Conservation (phyloP, 2,113 vertebrate genomes). For the Sander vitreus region DNA sequence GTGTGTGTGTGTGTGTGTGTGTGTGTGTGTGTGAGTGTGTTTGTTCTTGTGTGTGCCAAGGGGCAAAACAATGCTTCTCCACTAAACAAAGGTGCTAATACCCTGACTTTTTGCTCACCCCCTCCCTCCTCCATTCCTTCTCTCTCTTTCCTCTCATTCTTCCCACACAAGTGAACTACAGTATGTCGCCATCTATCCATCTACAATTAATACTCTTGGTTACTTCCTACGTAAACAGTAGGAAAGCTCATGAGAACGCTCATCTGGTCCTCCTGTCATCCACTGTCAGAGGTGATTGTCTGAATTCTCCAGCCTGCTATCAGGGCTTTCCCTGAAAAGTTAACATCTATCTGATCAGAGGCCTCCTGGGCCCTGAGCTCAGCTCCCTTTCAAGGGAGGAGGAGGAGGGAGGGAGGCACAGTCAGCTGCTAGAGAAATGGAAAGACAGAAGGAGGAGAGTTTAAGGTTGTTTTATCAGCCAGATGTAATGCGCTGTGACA, state of each 20-base stretch:
- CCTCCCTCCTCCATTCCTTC: slow-evolving; percentile 19
- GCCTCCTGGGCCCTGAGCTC: slow-evolving; percentile 66
- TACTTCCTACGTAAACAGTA: background rate
- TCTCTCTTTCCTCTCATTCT: slow-evolving; percentile 23
- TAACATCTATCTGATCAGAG: slow-evolving; percentile 64
- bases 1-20: too few species aligned
- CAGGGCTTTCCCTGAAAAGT: slow-evolving; percentile 60
- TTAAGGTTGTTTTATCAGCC: slow-evolving; percentile 67
- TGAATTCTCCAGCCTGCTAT: slow-evolving; percentile 53
- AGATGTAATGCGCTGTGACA: slow-evolving; percentile 78
- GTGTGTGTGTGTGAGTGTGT: slow-evolving; percentile 24
- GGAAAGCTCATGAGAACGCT: background rate
- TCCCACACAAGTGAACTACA: background rate
- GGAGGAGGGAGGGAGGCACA: slow-evolving; percentile 26
- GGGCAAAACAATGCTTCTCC: slow-evolving; percentile 70
- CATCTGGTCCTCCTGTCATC: slow-evolving; percentile 29
- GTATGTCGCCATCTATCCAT: background rate
- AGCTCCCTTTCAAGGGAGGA: slow-evolving; percentile 46
- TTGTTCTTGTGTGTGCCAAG: slow-evolving; percentile 43
- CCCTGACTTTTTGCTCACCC: slow-evolving; percentile 66
- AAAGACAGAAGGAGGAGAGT: slow-evolving; percentile 38
- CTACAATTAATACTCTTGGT: background rate
- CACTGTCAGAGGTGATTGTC: slow-evolving; percentile 51
- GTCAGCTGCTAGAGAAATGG: slow-evolving; percentile 29
- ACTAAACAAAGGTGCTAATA: slow-evolving; percentile 76